These are phyloP conservation scores for Eupithecia tripunctaria DNA, from an alignment of 2,888 invertebrate species.

Conservation along the genomic window DNA sequence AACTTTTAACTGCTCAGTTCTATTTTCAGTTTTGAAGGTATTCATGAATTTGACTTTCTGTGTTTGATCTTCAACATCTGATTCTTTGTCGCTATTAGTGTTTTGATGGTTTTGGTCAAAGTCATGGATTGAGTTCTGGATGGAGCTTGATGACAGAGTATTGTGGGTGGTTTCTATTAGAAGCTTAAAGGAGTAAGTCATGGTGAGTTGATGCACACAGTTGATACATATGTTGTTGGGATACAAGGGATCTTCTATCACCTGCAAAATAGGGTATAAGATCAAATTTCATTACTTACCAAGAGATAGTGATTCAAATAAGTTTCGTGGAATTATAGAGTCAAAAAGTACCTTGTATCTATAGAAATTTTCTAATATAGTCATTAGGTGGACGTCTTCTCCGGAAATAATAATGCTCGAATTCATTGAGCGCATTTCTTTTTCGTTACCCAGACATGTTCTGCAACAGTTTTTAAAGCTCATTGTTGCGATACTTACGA, in stretches of 20 bases:
- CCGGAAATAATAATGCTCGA: conserved; percentile 66
- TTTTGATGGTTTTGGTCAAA: conserved; percentile 44
- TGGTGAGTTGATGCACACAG: conserved; percentile 76
- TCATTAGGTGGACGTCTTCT: conserved; percentile 64
- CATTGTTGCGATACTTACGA: conserved; percentile 53
- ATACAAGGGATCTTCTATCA: conserved; percentile 56
- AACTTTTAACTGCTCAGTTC: conserved; percentile 49
- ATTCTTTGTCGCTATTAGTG: conserved; percentile 56
- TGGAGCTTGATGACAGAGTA: conserved; percentile 57
- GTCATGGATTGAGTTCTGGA: conserved; percentile 13
- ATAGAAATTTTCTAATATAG: conserved; percentile 74
- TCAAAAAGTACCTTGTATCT: conserved; percentile 64
- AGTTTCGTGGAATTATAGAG: neutral
- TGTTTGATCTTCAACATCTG: conserved; percentile 57
- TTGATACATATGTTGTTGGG: conserved; percentile 74
- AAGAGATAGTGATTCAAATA: neutral
- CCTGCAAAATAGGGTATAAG: conserved; percentile 42
- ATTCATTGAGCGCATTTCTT: conserved; percentile 71
- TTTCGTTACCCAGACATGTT: conserved; percentile 68
- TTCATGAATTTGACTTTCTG: conserved; percentile 49
- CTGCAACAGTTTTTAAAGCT: conserved; percentile 68
- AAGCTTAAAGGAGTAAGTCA: conserved; percentile 77
- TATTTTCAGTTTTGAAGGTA: conserved; percentile 47
- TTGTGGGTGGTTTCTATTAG: conserved; percentile 71
- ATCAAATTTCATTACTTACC: neutral